Percentiles rank a stretch among this genome's conserved stretches.
Conservation (phyloP, 2,797 vertebrate species). For the Glyptemys insculpta region DNA sequence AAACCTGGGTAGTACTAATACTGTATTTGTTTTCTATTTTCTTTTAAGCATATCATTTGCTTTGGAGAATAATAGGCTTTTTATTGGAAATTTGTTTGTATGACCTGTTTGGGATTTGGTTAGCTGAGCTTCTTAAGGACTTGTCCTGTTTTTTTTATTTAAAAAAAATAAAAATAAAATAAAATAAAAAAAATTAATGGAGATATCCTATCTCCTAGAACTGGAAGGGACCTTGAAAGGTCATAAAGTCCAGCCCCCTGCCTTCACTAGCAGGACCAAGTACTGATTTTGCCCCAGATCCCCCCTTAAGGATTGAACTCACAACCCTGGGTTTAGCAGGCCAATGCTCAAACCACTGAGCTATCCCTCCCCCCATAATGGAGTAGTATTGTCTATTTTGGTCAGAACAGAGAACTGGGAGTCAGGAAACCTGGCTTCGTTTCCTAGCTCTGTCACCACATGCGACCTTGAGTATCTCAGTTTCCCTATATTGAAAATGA, state of each 20-base stretch:
- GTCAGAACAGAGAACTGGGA: neutral
- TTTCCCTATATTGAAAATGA: neutral
- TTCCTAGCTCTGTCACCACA: neutral
- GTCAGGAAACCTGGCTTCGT: neutral
- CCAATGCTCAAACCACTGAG: no score
- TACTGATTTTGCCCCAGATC: no score
- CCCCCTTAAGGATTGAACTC: no score
- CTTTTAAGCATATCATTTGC: neutral
- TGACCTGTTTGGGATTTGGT: neutral
- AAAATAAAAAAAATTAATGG: no score
- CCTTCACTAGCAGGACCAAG: no score
- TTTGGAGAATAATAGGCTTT: neutral
- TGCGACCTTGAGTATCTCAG: accelerated
- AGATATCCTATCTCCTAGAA: no score
- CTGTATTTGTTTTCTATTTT: neutral
- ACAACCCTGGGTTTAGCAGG: no score
- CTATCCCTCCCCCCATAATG: neutral
- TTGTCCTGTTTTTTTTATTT: neutral
- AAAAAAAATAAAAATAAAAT: no score
- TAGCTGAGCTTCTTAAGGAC: neutral
- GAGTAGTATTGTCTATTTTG: neutral
- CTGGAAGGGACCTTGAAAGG: no score
- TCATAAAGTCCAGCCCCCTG: no score
- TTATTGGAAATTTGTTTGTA: neutral
- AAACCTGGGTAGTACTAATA: neutral